Evolutionary conservation across 2,888 invertebrate species (phyloP), one percentile per base, ranked within the genome.

Genomic region (Drosophila leonis): DNA sequence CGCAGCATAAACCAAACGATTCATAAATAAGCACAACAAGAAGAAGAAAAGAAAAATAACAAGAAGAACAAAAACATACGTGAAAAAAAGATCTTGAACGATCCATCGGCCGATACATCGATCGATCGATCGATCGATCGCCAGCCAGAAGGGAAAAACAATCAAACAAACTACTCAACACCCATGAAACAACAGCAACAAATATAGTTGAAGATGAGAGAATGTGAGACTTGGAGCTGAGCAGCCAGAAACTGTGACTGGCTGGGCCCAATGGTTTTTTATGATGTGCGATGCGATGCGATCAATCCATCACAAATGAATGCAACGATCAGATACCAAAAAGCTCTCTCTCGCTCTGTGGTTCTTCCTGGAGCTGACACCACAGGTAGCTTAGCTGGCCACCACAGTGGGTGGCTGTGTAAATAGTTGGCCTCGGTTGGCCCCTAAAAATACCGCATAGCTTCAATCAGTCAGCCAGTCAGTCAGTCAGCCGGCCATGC

Each of bases 251-350:
- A 48, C 54, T 68, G 73, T 57, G 75, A 59, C 72, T 70, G 49
- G 24, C 27, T 55, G 70, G 20, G 71, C 57, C 39, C 68, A 35
- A 70, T 65, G 59, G 74, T 88, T 90, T 91, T 89, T 91, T 89
- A 91, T 91, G 83, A 91, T 90, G 91, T 90, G 92, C 88, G 78
- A 91, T 88, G 79, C 75, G 91, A 91, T 82, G 81, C 77, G 83
- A 90, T 91, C 91, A 90, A 91, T 91, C 91, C 89, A 90, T 83
- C 80, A 81, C 79, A 80, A 74, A 75, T 76, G 72, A 72, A 72
- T 88, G 65, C 73, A 65, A 33, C 60, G 66, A 56, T 63, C 61
- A 51, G 56, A 33, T 51, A 33, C 44, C 44, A 37, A 27, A 52
- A 55, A 74, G 48, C 59, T 48, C 15, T 8, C 18, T 52, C 15